phyloP scores from a whole-genome alignment of 2,113 vertebrate genomes.

The Cygnus buccinator region DNA sequence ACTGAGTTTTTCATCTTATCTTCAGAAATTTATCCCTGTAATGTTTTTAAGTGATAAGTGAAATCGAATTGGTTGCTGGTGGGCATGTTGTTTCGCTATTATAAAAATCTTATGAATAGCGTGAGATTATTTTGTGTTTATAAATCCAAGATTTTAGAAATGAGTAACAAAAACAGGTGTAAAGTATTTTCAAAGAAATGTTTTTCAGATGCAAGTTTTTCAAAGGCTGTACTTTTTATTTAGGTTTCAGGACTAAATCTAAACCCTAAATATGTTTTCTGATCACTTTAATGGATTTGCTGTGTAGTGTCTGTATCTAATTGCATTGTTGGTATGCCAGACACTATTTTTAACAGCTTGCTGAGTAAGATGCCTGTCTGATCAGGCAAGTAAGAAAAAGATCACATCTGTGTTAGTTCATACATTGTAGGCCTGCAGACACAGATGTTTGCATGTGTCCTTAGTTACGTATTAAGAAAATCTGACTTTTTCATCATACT shows the following conservation, averaged over 20 bases:
- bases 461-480: not conserved
- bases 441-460: not conserved
- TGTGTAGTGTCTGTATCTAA: not conserved
- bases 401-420: not conserved
- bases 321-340: not conserved
- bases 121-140: not conserved
- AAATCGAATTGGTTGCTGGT: not conserved
- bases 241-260: not conserved
- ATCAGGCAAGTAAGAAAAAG: not conserved
- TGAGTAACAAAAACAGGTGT: not conserved
- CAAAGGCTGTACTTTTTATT: not conserved
- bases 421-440: not conserved
- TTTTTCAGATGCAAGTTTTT: not conserved
- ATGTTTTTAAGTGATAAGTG: rapidly evolving
- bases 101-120: not conserved
- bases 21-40: not conserved
- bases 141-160: not conserved
- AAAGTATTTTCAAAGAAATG: not conserved
- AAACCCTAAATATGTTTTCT: not conserved
- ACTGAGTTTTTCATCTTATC: not conserved
- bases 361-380: not conserved
- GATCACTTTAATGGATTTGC: not conserved
- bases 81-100: not conserved
- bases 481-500: not conserved
- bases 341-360: not conserved